Base-by-base conservation (phyloP, 1,140 invertebrate genomes). In the Coenobita brevimanus region DNA sequence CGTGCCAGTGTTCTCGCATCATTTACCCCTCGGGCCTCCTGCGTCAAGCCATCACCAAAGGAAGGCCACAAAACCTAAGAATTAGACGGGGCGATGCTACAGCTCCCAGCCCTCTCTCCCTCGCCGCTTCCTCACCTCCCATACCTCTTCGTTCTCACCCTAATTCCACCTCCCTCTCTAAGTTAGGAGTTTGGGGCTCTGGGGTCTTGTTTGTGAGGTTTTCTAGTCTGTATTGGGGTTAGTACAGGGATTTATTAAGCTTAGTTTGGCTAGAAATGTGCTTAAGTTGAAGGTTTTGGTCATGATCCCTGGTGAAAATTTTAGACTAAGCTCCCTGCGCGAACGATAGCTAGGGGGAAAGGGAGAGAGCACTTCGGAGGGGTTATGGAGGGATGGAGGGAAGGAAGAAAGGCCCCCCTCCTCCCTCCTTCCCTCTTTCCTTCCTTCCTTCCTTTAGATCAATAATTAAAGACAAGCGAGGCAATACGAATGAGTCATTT, bases 401-500 rank as follows among this genome's bases (percentile, higher is more conserved):
- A 43, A 3, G 64, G 13, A 38, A 38, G n/a, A 33, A 57, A 15
- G 33, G 69, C 15, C 43, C 33, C 43, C 76, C 4, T 27, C 76
- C 76, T 57, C 54, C 78, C 78, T 62, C 38, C 75, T 50, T 78
- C 36, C 75, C 43, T 54, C 50, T 50, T 50, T 64, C 38, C 54
- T 54, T 62, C 62, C 78, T 33, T 57, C 54, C 84, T 87, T 87
- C 84, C 76, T 87, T 87, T 69, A 81, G 84, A 87, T 87, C 84
- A 80, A 87, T 87, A 87, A 87, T 87, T 78, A 81, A 87, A 81
- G 85, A 87, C 85, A 87, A 87, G 85, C 73, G 85, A 87, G 76
- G 76, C 85, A 87, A 87, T 87, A 80, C 62, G 85, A 87, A 87
- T 87, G 85, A 87, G 76, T 87, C 85, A 87, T 87, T 87, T 87